A percentile compares a stretch with the other conserved stretches of the same genome.
Conservation (phyloP, 2,113 vertebrate genomes). For the Melanotaenia duboulayi region DNA sequence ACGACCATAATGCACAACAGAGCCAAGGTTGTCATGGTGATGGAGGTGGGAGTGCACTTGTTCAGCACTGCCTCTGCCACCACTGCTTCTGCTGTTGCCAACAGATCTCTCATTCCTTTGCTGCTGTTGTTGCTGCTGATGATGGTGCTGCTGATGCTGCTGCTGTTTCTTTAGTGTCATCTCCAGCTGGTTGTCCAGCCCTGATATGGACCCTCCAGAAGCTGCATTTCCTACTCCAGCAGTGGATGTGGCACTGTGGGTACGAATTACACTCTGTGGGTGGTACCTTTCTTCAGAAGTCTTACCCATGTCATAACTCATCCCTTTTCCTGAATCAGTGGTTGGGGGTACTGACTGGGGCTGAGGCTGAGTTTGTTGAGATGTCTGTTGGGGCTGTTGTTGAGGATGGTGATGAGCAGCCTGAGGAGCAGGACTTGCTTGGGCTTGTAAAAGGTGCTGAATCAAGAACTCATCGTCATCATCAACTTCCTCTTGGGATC, state of each 20-base stretch:
- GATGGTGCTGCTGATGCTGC: slow-evolving; percentile 77
- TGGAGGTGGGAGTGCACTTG: slow-evolving; percentile 82
- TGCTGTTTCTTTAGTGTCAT: slow-evolving; percentile 89
- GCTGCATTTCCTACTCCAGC: slow-evolving; percentile 74
- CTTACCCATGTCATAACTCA: slow-evolving; percentile 83
- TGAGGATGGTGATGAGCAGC: slow-evolving; percentile 79
- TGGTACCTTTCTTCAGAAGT: slow-evolving; percentile 89
- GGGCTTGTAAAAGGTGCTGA: slow-evolving; percentile 91
- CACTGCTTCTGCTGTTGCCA: slow-evolving; percentile 82
- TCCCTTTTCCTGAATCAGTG: slow-evolving; percentile 81
- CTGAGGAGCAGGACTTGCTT: slow-evolving; percentile 82
- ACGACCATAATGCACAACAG: slow-evolving; percentile 91
- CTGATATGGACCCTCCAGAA: slow-evolving; percentile 74
- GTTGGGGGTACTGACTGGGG: slow-evolving; percentile 78
- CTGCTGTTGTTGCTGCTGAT: slow-evolving; percentile 75
- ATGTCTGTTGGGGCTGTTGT: slow-evolving; percentile 74
- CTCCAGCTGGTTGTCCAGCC: slow-evolving; percentile 89
- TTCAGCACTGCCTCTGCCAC: slow-evolving; percentile 83
- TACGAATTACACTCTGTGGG: slow-evolving; percentile 93
- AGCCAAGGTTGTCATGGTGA: slow-evolving; percentile 86
- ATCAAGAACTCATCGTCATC: slow-evolving; percentile 96
- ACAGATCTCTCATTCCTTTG: slow-evolving; percentile 85
- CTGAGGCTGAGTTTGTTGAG: slow-evolving; percentile 78
- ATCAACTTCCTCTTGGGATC: slow-evolving; percentile 88
- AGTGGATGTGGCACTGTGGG: slow-evolving; percentile 87